Evolutionary conservation across 2,113 vertebrate species (phyloP), one percentile per base, ranked within the genome.

Genomic region (Aramus guarauna): DNA sequence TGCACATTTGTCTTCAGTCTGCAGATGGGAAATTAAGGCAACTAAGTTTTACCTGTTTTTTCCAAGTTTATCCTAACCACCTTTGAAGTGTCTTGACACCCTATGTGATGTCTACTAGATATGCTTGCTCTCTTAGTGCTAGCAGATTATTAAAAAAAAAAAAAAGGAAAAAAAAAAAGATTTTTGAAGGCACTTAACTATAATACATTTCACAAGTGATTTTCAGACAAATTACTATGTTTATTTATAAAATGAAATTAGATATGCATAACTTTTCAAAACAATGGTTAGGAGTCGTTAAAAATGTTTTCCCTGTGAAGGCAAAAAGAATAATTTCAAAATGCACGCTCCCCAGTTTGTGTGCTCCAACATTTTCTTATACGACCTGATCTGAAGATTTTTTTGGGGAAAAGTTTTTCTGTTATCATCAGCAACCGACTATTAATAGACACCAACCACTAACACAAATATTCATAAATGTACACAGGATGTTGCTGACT

Each of bases 401-500:
- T 83, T 84, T 76, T 7, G 2, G 13, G 32, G 20, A 80, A 80
- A 2, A 34, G 1, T 16, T 19, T 55, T 89, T 81, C 43, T 95
- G 39, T 71, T 91, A 47, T 75, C 29, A 80, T 84, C 73, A 76
- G 30, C 48, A 91, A 73, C 9, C 41, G 68, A 30, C 23, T 89
- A 75, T 87, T 91, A 79, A 78, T 48, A 91, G 69, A 95, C 26
- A 85, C 10, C 6, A 84, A 81, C 8, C 29, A 84, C 69, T 75
- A 82, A 85, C 72, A 34, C 9, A 92, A 92, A 87, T 75, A 81
- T 72, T 89, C 76, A 41, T 77, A 94, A 66, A 80, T 64, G 23
- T 68, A 39, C 39, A 43, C 21, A 82, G 39, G 73, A 82, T 85
- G 47, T 66, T 93, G 69, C 77, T 96, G 94, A 92, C 39, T 85